Evolutionary conservation across 2,113 vertebrate species (phyloP).

Genomic region (Stegostoma tigrinum): DNA sequence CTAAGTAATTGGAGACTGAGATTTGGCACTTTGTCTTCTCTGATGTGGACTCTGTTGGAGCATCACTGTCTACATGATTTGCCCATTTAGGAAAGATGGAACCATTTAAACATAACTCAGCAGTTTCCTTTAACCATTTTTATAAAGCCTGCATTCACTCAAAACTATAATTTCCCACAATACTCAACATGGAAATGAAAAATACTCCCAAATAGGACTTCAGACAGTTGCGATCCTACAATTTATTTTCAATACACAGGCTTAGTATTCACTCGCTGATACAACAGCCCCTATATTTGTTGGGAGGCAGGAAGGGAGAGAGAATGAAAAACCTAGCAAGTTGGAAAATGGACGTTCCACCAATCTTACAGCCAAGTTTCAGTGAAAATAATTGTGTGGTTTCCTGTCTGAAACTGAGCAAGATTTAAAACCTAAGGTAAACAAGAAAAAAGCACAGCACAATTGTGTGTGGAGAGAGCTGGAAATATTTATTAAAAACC

Average conservation of each 20-base stretch:
- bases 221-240: neutral
- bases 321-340: neutral
- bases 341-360: neutral
- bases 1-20: neutral
- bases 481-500: neutral
- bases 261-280: neutral
- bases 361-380: no score
- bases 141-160: neutral
- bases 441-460: no score
- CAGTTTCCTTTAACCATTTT: neutral
- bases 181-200: neutral
- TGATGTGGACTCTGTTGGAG: neutral
- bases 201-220: neutral
- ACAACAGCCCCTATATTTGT: neutral
- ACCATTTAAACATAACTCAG: neutral
- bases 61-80: neutral
- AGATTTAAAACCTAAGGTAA: no score
- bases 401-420: no score
- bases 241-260: neutral
- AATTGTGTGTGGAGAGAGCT: neutral
- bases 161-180: neutral
- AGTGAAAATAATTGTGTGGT: no score
- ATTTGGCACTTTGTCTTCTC: neutral
- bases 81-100: neutral
- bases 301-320: neutral